Base-by-base conservation (phyloP, 2,888 invertebrate species). In the Liodrosophila aerea region DNA sequence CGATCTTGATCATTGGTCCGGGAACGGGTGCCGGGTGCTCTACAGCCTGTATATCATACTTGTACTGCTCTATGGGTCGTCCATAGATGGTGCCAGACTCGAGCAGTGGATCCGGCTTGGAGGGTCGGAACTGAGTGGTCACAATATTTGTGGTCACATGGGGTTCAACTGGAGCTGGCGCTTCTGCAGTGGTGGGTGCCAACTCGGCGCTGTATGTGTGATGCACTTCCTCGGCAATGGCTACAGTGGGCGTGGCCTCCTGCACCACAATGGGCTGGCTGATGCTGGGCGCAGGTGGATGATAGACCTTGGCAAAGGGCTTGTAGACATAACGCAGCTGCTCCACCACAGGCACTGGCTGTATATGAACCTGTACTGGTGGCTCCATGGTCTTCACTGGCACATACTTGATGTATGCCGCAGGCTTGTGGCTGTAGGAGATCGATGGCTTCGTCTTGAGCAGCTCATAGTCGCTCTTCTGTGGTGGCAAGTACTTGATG, bases 241-340 rank as follows among this genome's bases (percentile, higher is more conserved):
- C 11, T 2, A 33, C 3, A 33, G 43, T 9, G 36, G 52, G 22
- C 12, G 33, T 22, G 22, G 22, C 29, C 7, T 83, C 82, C n/a
- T 67, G 73, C 13, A 83, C 84, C n/a, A 87, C 78, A 45, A 87
- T 87, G 7, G 87, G 87, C 22, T 87, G 84, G 5, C 49, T 63
- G 1, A 84, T 72, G 2, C 56, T 68, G 3, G 76, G 64, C 2
- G 68, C 4, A 1, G 60, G 47, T 0, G 47, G 52, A n/a, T 54
- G 52, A n/a, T 54, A 73, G 4, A 51, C 13, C 5, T 73, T 62
- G 7, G 40, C 47, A 7, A 49, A 65, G n/a, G 87, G 63, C 43
- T 83, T 73, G 15, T 87, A 87, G 2, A 88, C 67, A 51, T 87
- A 88, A 0, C 86, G 86, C 13, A 88, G 70, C 31, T 87, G 86